These are phyloP conservation scores for Drosophila rufa DNA, from an alignment of 1,140 invertebrate species.

Conservation along the genomic window DNA sequence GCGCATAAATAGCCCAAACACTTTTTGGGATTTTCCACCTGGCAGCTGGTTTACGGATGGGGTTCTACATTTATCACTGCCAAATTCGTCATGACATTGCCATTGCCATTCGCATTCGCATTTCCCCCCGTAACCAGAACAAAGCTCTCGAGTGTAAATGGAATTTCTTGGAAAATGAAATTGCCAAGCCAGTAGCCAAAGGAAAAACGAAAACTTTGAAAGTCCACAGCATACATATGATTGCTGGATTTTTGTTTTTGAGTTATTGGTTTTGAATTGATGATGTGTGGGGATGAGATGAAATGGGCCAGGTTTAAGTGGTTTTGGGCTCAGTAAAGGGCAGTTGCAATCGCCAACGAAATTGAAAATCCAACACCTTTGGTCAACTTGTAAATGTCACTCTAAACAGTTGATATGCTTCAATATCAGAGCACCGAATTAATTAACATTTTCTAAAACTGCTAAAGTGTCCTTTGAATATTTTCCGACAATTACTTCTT, in stretches of 20 bases:
- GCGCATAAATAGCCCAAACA: slow-evolving; percentile 78
- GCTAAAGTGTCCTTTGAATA: background rate
- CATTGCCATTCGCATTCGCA: slow-evolving; percentile 33
- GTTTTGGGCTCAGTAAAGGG: background rate
- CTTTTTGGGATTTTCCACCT: slow-evolving; percentile 69
- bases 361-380: slow-evolving; percentile 11
- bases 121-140: slow-evolving; percentile 42
- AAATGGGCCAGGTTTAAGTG: slow-evolving; percentile 15
- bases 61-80: slow-evolving; percentile 78
- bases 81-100: slow-evolving; percentile 74
- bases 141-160: slow-evolving; percentile 77
- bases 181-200: slow-evolving; percentile 50
- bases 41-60: slow-evolving; percentile 55
- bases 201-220: slow-evolving; percentile 27
- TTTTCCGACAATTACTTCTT: background rate
- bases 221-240: slow-evolving; percentile 68
- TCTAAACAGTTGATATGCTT: background rate
- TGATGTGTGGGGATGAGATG: slow-evolving; percentile 45
- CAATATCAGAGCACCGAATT: background rate
- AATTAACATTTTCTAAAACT: slow-evolving; percentile 3
- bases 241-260: slow-evolving; percentile 71
- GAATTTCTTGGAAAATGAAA: slow-evolving; percentile 75
- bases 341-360: slow-evolving; percentile 8
- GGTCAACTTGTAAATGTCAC: slow-evolving; percentile 6
- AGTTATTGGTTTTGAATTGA: slow-evolving; percentile 81